Evolutionary conservation across 37 sponge, comb jelly and placozoan species (phyloP).

Genomic region (Mnemiopsis leidyi): DNA sequence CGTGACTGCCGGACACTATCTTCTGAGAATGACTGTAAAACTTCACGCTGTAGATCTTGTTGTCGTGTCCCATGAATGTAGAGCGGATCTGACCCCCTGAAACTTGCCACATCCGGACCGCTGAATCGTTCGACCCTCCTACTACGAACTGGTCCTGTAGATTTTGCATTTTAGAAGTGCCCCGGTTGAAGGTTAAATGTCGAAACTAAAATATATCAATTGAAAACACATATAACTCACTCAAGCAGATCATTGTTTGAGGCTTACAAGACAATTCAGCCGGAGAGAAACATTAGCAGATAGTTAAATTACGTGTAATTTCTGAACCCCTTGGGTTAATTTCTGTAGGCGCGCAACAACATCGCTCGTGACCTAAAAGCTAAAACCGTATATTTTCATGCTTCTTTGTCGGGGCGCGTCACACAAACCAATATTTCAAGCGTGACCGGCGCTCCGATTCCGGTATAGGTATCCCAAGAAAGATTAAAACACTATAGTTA

Average conservation of each 20-base stretch:
- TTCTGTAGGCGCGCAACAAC: neutral
- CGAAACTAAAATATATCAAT: too few species aligned
- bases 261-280: too few species aligned
- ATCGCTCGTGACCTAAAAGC: neutral
- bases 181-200: too few species aligned
- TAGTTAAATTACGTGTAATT: too few species aligned
- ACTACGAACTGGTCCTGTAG: conserved; percentile 74
- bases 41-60: conserved; percentile 83
- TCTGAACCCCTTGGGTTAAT: too few species aligned
- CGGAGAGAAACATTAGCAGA: too few species aligned
- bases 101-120: conserved; percentile 80
- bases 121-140: conserved; percentile 80
- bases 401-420: neutral
- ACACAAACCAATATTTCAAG: neutral
- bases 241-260: too few species aligned
- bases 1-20: conserved; percentile 93
- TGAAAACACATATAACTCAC: too few species aligned
- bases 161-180: too few species aligned
- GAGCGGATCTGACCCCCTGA: conserved; percentile 70
- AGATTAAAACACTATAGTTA: too few species aligned
- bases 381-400: neutral
- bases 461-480: too few species aligned
- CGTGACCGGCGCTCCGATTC: too few species aligned
- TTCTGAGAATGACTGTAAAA: conserved; percentile 78
- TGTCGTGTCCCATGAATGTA: conserved; percentile 81